Percentiles rank a stretch among this genome's conserved stretches.
phyloP scores from a whole-genome alignment of 2,113 vertebrate genomes.

The Patagioenas fasciata region DNA sequence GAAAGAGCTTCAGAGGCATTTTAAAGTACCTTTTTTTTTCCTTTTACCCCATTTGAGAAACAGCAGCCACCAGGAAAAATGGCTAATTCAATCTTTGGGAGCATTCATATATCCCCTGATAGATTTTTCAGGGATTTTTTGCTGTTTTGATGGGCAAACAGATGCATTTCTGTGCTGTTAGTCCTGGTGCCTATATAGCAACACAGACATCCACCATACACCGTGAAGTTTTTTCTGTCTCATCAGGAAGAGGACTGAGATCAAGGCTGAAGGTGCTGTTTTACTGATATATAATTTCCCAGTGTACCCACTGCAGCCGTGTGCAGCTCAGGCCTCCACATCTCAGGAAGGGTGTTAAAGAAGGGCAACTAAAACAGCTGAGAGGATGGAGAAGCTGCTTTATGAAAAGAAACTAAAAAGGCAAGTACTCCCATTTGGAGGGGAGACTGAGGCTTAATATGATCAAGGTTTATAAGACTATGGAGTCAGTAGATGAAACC shows the following conservation, averaged over 20 bases:
- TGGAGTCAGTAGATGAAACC: neutral
- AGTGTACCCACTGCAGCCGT: neutral
- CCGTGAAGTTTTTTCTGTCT: neutral
- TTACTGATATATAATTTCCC: neutral
- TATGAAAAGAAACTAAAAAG: neutral
- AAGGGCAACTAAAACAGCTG: neutral
- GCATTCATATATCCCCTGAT: neutral
- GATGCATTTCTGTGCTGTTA: neutral
- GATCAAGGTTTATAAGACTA: neutral
- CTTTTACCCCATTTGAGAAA: neutral
- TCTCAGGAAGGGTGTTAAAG: neutral
- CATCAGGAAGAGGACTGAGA: neutral
- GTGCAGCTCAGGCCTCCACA: neutral
- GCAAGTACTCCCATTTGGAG: neutral
- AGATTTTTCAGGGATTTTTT: neutral
- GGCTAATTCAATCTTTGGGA: neutral
- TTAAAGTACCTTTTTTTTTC: neutral
- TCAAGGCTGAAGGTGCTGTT: accelerated
- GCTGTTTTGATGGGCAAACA: neutral
- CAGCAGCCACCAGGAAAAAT: neutral
- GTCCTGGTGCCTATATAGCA: neutral
- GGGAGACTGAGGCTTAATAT: neutral
- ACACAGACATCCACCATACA: neutral
- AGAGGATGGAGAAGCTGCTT: neutral
- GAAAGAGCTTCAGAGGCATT: neutral